Percentiles rank a stretch among this genome's conserved stretches.
phyloP scores from a whole-genome alignment of 30 jellyfish, hydroid and myxozoan species.

The Morbakka virulenta region DNA sequence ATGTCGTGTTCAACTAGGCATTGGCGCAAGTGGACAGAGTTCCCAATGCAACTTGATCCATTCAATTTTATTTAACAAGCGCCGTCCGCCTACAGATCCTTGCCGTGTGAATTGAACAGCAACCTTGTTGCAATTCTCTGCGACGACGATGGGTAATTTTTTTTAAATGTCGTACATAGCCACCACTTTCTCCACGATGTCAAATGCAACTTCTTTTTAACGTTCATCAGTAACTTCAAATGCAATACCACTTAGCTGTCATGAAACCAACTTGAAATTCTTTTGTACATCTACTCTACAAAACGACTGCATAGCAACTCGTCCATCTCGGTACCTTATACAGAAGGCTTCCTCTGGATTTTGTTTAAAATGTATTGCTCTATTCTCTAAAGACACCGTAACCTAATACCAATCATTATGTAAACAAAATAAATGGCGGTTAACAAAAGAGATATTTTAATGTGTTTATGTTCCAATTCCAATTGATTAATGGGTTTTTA shows the following conservation, averaged over 20 bases:
- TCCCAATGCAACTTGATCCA: conserved; percentile 49
- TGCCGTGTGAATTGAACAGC: neutral
- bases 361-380: conserved; percentile 34
- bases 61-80: neutral
- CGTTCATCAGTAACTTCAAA: conserved; percentile 53
- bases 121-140: conserved; percentile 6
- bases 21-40: conserved; percentile 52
- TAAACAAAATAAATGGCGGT: too few relatives aligned
- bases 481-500: too few relatives aligned
- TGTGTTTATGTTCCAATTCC: too few relatives aligned
- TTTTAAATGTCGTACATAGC: neutral
- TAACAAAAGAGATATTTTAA: too few relatives aligned
- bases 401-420: too few relatives aligned
- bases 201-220: conserved; percentile 20
- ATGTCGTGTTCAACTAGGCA: conserved; percentile 75
- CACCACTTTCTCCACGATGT: conserved; percentile 2
- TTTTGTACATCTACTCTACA: neutral
- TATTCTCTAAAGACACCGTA: conserved; percentile 3
- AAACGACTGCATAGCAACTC: neutral
- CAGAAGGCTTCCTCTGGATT: conserved; percentile 94
- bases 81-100: neutral
- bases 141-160: conserved; percentile 33
- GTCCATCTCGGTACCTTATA: conserved; percentile 15
- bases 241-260: neutral
- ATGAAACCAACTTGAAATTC: neutral